These are phyloP conservation scores for Panthera uncia DNA, from an alignment of 2,113 vertebrate genomes.

Conservation along the genomic window DNA sequence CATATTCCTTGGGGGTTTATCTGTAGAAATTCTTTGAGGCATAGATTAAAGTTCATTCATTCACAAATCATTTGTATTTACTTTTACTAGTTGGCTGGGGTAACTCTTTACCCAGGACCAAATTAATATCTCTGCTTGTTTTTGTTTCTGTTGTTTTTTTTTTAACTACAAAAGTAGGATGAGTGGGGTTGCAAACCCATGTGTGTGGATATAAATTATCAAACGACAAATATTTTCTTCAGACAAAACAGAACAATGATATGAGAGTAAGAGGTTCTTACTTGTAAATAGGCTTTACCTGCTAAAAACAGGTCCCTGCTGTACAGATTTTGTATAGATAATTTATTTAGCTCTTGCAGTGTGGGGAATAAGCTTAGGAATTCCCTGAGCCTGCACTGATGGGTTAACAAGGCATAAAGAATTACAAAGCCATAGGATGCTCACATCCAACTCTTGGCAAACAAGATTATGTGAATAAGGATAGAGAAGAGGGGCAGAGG, in stretches of 20 bases:
- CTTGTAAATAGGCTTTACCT: constrained; percentile 75
- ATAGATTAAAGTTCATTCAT: neutral
- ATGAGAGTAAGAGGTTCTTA: constrained; percentile 77
- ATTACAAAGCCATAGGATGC: no score
- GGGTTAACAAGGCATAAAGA: no score
- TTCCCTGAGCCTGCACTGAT: no score
- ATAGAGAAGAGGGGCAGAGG: no score
- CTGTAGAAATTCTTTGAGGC: neutral
- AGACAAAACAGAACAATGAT: constrained; percentile 56
- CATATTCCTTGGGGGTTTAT: neutral
- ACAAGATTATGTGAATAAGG: no score
- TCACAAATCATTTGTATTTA: neutral
- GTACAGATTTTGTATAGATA: constrained; percentile 42
- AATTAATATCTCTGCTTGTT: neutral
- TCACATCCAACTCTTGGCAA: no score
- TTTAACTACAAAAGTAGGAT: neutral
- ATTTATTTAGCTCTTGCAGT: neutral
- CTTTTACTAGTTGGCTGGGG: neutral
- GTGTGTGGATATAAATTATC: neutral
- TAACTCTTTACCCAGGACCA: neutral
- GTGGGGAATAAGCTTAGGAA: no score
- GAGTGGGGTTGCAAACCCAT: neutral
- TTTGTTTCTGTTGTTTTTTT: neutral
- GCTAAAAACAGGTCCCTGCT: constrained; percentile 57
- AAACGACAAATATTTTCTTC: constrained; percentile 4